phyloP scores from a whole-genome alignment of 2,113 vertebrate genomes.

The Phalacrocorax aristotelis region DNA sequence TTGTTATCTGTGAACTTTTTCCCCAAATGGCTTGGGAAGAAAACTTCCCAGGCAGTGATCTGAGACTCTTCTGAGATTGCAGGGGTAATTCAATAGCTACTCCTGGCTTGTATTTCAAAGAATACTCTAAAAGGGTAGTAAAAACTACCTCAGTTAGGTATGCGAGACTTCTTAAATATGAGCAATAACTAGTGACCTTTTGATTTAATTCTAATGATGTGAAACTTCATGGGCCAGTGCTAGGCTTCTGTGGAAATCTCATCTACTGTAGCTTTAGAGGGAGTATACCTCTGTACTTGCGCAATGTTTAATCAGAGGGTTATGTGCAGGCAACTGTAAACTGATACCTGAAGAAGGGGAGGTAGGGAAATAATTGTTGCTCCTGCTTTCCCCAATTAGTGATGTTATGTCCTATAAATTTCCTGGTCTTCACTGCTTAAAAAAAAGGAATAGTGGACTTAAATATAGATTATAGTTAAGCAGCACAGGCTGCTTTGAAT shows the following conservation, averaged over 20 bases:
- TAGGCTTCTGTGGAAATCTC: not conserved
- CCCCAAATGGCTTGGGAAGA: not conserved
- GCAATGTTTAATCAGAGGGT: not conserved
- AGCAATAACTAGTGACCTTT: not conserved
- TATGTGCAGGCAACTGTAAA: not conserved
- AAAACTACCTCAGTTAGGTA: not conserved
- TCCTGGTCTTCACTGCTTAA: not conserved
- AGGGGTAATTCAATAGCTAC: not conserved
- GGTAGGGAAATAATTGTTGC: not conserved
- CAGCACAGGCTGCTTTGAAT: not conserved
- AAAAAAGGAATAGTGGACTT: not conserved
- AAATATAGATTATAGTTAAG: not conserved
- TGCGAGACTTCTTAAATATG: not conserved
- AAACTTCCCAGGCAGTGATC: not conserved
- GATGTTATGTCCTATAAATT: not conserved
- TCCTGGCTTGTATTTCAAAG: not conserved
- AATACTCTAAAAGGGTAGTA: not conserved
- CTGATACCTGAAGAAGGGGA: not conserved
- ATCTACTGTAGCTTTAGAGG: not conserved
- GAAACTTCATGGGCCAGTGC: not conserved
- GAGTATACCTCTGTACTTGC: not conserved
- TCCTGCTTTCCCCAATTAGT: not conserved
- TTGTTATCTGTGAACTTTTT: not conserved
- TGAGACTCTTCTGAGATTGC: not conserved
- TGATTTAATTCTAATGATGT: not conserved